Evolutionary conservation across 1,140 invertebrate genomes (phyloP).

Genomic region (Drosophila lacertosa): DNA sequence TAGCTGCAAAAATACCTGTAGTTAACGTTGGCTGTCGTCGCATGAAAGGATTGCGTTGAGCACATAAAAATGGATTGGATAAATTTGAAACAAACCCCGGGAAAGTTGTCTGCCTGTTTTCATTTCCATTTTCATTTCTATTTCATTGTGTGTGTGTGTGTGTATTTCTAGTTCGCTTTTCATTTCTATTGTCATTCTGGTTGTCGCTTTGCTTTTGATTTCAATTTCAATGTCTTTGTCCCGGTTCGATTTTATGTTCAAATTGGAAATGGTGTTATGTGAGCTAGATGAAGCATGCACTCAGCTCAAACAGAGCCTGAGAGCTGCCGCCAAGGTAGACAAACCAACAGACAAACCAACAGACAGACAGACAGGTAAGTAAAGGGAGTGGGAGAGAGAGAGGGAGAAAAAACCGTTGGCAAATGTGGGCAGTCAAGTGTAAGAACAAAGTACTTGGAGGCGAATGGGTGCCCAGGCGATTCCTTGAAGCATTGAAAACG

Average conservation of each 20-base stretch:
- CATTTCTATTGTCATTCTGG: constrained; percentile 20
- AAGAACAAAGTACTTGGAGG: constrained; percentile 70
- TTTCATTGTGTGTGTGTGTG: not conserved
- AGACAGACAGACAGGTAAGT: constrained; percentile 19
- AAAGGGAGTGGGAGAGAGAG: constrained; percentile 15
- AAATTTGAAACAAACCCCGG: constrained; percentile 19
- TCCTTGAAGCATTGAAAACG: not conserved
- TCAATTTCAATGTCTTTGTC: constrained; percentile 67
- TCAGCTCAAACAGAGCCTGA: constrained; percentile 38
- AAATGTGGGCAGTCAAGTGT: constrained; percentile 68
- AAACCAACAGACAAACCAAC: constrained; percentile 27
- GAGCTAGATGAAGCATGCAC: constrained; percentile 58
- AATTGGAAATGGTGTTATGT: constrained; percentile 77
- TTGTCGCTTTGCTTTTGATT: constrained; percentile 44
- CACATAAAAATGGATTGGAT: constrained; percentile 6
- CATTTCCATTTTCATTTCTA: constrained; percentile 2
- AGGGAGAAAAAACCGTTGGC: constrained; percentile 23
- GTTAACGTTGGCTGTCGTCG: not conserved
- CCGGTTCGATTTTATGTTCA: constrained; percentile 67
- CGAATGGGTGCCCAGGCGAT: too few species aligned
- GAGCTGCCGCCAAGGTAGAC: constrained; percentile 27
- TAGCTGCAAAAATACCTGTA: not conserved
- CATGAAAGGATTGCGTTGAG: not conserved
- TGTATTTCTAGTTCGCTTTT: not conserved
- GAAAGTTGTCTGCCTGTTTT: constrained; percentile 28